phyloP scores from a whole-genome alignment of 92 coral and sea anemone genomes.

The Phenganax stokvisi region DNA sequence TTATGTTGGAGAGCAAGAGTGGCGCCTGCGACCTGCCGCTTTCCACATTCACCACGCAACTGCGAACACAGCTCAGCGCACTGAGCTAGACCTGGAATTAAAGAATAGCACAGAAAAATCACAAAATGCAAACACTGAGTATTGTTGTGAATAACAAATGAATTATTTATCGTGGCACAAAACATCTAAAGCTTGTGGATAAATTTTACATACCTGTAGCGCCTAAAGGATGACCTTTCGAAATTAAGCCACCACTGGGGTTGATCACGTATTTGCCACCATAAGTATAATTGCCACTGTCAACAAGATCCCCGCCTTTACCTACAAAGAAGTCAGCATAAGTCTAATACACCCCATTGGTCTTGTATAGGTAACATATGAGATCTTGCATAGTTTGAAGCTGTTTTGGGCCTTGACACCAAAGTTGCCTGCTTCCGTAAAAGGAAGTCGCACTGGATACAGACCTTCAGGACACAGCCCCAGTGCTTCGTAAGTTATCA shows the following conservation, averaged over 20 bases:
- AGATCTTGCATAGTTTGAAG: too few relatives aligned
- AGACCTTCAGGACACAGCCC: conserved; percentile 92
- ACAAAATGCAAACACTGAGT: not conserved
- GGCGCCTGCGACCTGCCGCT: conserved; percentile 91
- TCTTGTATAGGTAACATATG: too few relatives aligned
- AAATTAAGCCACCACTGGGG: conserved; percentile 95
- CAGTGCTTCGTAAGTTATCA: conserved; percentile 82
- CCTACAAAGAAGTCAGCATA: conserved; percentile 42
- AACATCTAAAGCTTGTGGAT: not conserved
- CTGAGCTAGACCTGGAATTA: conserved; percentile 73
- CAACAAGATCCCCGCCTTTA: conserved; percentile 82
- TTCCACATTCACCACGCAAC: conserved; percentile 95
- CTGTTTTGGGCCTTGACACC: too few relatives aligned
- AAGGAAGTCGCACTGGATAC: not conserved
- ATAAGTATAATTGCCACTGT: conserved; percentile 88
- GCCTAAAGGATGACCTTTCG: conserved; percentile 95
- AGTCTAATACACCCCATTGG: not conserved
- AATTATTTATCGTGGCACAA: not conserved
- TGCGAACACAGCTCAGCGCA: conserved; percentile 90
- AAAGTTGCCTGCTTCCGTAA: too few relatives aligned
- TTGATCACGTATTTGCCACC: conserved; percentile 88
- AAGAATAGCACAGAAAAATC: not conserved
- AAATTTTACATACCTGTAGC: conserved; percentile 64
- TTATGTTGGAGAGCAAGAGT: conserved; percentile 83
- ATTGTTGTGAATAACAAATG: not conserved